Percentiles rank a stretch among this genome's conserved stretches.
Conservation (phyloP, 1,140 invertebrate species). For the Chironomus striatipennis region DNA sequence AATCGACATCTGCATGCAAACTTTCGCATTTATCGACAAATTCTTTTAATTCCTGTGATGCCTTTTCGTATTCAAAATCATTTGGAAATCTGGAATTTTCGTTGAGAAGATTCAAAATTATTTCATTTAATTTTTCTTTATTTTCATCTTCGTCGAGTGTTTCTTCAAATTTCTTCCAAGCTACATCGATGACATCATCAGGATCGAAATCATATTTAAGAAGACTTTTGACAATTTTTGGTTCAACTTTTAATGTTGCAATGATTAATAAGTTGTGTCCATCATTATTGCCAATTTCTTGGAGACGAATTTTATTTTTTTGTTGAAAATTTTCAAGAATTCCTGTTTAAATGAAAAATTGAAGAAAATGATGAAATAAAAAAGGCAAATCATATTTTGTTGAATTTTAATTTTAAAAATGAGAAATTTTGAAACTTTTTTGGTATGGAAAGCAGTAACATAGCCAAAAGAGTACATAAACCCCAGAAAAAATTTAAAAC, state of each 20-base stretch:
- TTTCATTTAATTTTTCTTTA: background rate
- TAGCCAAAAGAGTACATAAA: too few species aligned
- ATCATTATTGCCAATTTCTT: too few species aligned
- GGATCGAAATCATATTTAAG: background rate
- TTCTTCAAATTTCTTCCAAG: too few species aligned
- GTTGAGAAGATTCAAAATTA: background rate
- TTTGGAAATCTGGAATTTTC: background rate
- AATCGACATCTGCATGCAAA: background rate
- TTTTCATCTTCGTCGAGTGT: background rate
- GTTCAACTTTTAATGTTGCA: background rate
- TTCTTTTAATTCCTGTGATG: background rate
- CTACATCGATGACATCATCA: background rate
- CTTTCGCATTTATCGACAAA: background rate
- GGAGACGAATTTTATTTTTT: too few species aligned
- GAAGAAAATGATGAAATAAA: too few species aligned
- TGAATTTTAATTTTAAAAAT: too few species aligned
- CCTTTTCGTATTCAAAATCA: background rate
- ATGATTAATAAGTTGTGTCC: background rate
- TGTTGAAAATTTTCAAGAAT: too few species aligned
- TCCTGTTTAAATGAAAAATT: too few species aligned
- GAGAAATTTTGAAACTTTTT: too few species aligned
- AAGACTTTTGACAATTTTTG: background rate
- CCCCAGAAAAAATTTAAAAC: too few species aligned
- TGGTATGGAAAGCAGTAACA: too few species aligned
- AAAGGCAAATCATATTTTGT: too few species aligned